Evolutionary conservation across 2,888 invertebrate genomes (phyloP).

Genomic region (Athrips mouffetella): DNA sequence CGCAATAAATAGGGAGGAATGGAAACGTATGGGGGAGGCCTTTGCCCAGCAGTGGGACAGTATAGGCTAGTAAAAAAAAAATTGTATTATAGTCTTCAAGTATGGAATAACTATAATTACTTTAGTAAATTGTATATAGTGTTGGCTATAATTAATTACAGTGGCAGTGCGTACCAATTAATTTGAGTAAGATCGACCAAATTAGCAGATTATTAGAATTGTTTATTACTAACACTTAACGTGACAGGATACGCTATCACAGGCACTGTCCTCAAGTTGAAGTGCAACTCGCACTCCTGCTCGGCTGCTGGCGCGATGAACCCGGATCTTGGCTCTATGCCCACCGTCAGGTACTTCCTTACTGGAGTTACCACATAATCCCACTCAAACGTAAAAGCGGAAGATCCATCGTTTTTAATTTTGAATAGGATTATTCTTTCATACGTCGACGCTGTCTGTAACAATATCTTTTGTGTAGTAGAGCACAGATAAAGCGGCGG

Average conservation of each 20-base stretch:
- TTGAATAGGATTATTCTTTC: slow-evolving; percentile 59
- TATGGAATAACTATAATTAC: too few relatives aligned
- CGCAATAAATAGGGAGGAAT: too few relatives aligned
- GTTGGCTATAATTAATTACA: too few relatives aligned
- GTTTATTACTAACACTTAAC: slow-evolving; percentile 42
- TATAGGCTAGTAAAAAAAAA: too few relatives aligned
- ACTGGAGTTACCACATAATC: slow-evolving; percentile 45
- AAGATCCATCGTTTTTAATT: slow-evolving; percentile 65
- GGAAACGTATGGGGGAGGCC: too few relatives aligned
- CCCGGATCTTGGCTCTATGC: slow-evolving; percentile 56
- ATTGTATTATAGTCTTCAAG: too few relatives aligned
- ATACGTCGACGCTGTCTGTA: slow-evolving; percentile 66
- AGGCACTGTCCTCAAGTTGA: slow-evolving; percentile 59
- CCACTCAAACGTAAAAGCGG: slow-evolving; percentile 68
- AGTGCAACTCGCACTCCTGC: slow-evolving; percentile 52
- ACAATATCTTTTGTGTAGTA: background rate
- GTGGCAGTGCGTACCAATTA: too few relatives aligned
- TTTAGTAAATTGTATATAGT: too few relatives aligned
- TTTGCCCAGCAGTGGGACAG: too few relatives aligned
- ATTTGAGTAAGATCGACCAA: too few relatives aligned
- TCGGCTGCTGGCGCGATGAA: slow-evolving; percentile 53
- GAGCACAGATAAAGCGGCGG: too few relatives aligned
- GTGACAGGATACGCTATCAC: slow-evolving; percentile 60
- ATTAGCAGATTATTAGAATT: too few relatives aligned
- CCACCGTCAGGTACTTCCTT: slow-evolving; percentile 58